phyloP scores from a whole-genome alignment of 2,113 vertebrate species.

The Glareola pratincola region DNA sequence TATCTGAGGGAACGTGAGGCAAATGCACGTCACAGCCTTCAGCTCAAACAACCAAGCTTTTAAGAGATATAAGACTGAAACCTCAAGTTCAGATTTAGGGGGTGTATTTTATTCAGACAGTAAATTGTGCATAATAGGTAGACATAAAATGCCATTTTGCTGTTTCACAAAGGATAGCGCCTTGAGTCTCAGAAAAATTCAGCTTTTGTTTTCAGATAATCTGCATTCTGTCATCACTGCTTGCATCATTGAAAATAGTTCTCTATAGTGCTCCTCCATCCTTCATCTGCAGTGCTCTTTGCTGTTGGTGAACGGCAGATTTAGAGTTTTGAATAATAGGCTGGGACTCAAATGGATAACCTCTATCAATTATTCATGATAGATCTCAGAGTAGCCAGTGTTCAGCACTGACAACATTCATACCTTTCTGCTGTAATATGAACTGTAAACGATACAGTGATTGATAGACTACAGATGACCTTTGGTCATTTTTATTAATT shows the following conservation, averaged over 20 bases:
- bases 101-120: neutral
- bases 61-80: slow-evolving; percentile 3
- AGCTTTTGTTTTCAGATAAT: slow-evolving; percentile 3
- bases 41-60: neutral
- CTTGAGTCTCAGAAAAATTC: neutral
- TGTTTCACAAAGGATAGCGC: neutral
- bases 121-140: neutral
- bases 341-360: slow-evolving; percentile 5
- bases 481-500: slow-evolving; percentile 58
- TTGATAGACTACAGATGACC: neutral
- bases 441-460: neutral
- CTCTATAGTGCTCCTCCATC: neutral
- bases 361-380: slow-evolving; percentile 50
- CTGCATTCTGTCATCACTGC: neutral
- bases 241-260: neutral
- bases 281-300: neutral
- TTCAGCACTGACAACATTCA: slow-evolving; percentile 24
- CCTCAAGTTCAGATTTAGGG: neutral
- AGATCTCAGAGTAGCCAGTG: neutral
- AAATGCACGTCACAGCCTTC: neutral
- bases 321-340: slow-evolving; percentile 20
- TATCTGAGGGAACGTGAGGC: neutral
- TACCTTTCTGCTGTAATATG: neutral
- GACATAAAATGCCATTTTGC: neutral
- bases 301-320: neutral